These are phyloP conservation scores for Diploptera punctata DNA, from an alignment of 2,888 invertebrate species.

Conservation along the genomic window DNA sequence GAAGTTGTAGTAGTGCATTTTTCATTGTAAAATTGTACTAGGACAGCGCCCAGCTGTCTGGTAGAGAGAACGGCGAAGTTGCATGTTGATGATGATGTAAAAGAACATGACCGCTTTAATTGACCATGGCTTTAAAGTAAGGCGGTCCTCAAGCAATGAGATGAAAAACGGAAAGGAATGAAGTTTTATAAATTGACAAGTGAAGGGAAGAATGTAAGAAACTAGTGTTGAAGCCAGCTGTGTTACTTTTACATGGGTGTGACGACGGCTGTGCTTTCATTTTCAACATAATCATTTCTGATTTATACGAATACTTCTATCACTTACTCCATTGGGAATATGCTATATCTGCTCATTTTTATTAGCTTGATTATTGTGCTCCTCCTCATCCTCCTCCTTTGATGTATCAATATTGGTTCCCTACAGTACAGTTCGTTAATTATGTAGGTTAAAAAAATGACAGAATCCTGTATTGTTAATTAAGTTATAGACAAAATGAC, in stretches of 20 bases:
- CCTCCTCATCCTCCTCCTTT: too few species aligned
- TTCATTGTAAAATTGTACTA: background rate
- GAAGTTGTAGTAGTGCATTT: background rate
- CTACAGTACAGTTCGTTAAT: too few species aligned
- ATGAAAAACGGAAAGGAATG: background rate
- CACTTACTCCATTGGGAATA: background rate
- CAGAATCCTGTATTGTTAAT: too few species aligned
- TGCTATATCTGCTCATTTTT: too few species aligned
- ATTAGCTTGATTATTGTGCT: too few species aligned
- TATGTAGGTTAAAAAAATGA: too few species aligned
- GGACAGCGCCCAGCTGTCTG: constrained; percentile 24
- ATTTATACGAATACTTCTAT: background rate
- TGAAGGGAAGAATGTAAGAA: background rate
- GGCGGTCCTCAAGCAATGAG: background rate
- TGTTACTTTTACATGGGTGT: background rate
- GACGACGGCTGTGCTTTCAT: background rate
- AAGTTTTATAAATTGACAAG: constrained; percentile 3
- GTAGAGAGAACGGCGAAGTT: background rate
- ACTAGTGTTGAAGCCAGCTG: background rate
- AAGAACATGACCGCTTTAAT: constrained; percentile 17
- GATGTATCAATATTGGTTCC: too few species aligned
- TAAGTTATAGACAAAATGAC: too few species aligned
- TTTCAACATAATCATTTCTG: background rate
- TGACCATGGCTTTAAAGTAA: constrained; percentile 22
- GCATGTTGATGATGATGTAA: constrained; percentile 11